Base-by-base conservation (phyloP, 2,797 vertebrate species). In the Anguilla anguilla region DNA sequence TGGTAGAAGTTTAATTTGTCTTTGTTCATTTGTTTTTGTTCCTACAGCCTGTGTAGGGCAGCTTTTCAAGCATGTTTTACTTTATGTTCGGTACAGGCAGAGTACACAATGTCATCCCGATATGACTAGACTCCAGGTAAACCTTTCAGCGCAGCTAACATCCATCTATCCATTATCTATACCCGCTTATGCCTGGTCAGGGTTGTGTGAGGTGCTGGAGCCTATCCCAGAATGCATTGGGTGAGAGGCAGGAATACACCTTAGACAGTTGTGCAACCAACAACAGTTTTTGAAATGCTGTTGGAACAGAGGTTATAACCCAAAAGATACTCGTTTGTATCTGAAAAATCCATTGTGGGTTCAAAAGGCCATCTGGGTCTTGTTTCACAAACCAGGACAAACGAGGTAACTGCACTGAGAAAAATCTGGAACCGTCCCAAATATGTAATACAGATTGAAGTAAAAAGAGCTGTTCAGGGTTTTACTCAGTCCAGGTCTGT, bases 1-100 rank as follows among this genome's bases (percentile, higher is more conserved):
- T 69, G 61, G 85, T 86, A 86, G 64, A 69, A 86, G 3, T 11
- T 28, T 39, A 46, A 86, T 22, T 72, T 74, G 22, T 74, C 61
- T 53, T 22, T 67, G 53, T 39, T 28, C 57, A 84, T 46, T 46
- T 46, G 83, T 9, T 53, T 9, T 59, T 53, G 13, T 28, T 84
- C 83, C n/a, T 84, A 53, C 19, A 59, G 53, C 51, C 51, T 61
- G 46, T 55, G n/a, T 22, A 84, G 83, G 13, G 61, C 9, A 10
- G 53, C 83, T 84, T 59, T 46, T 83, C 82, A 83, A 49, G 43
- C 82, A 15, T 51, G 82, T 55, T 22, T 83, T 46, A 46, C 43
- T 46, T 4, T 53, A 84, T 84, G 83, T 0, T 84, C 83, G 17
- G 83, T 53, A 84, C 25, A 57, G 17, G 83, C 2, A 11, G 83